These are phyloP conservation scores for Trissolcus brochymenae DNA, from an alignment of 2,888 invertebrate genomes.

Conservation along the genomic window DNA sequence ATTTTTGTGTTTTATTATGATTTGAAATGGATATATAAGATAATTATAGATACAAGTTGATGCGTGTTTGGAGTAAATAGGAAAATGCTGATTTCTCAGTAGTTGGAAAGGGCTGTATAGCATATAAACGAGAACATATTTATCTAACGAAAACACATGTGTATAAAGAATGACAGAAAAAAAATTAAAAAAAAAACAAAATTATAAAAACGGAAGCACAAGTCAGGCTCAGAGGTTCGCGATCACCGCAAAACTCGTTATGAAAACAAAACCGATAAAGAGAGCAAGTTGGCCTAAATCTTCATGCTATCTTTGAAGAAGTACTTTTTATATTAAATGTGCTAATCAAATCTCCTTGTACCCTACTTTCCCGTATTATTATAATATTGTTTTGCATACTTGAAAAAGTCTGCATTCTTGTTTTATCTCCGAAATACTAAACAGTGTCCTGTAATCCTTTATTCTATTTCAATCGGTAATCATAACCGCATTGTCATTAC, in stretches of 20 bases:
- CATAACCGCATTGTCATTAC: slow-evolving; percentile 59
- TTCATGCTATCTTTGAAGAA: slow-evolving; percentile 73
- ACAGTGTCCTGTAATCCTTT: slow-evolving; percentile 44
- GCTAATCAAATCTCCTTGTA: slow-evolving; percentile 63
- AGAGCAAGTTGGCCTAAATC: slow-evolving; percentile 71
- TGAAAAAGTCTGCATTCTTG: slow-evolving; percentile 19
- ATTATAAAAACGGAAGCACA: slow-evolving; percentile 13
- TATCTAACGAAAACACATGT: slow-evolving; percentile 48
- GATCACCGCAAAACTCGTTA: slow-evolving; percentile 30
- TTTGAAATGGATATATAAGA: slow-evolving; percentile 48
- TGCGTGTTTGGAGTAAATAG: slow-evolving; percentile 41
- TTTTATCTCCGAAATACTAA: slow-evolving; percentile 51
- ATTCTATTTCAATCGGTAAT: slow-evolving; percentile 58
- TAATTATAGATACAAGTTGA: slow-evolving; percentile 32
- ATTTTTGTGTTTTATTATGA: slow-evolving; percentile 43
- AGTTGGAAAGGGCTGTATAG: slow-evolving; percentile 42
- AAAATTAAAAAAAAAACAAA: not conserved
- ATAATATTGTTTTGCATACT: slow-evolving; percentile 45
- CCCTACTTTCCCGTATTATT: slow-evolving; percentile 30
- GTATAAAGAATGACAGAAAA: slow-evolving; percentile 24
- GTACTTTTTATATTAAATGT: slow-evolving; percentile 76
- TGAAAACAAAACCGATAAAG: slow-evolving; percentile 5
- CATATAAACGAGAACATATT: slow-evolving; percentile 51
- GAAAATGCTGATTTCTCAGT: slow-evolving; percentile 38
- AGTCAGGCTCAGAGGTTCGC: slow-evolving; percentile 37